phyloP scores from a whole-genome alignment of 2,113 vertebrate species.

The Hippocampus mohnikei region DNA sequence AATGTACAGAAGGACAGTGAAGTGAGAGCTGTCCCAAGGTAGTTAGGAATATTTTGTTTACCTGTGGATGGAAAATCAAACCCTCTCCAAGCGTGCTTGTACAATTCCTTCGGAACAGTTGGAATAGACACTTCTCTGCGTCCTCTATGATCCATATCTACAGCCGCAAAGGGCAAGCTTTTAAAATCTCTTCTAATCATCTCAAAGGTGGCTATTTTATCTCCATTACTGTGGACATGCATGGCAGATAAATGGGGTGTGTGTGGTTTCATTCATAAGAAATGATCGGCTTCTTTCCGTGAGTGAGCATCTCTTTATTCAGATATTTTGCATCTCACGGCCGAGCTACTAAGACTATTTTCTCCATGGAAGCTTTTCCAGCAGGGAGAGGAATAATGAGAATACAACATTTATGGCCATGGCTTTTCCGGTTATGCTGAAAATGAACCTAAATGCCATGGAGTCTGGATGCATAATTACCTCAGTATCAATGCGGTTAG shows the following conservation, averaged over 20 bases:
- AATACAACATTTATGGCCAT: conserved; percentile 2
- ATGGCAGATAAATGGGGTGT: conserved; percentile 17
- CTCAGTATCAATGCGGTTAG: background rate
- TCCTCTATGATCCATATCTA: background rate
- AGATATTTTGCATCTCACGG: conserved; percentile 7
- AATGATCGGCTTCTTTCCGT: conserved; percentile 21
- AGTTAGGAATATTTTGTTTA: conserved; percentile 31
- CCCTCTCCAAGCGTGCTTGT: background rate
- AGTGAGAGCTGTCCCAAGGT: conserved; percentile 42
- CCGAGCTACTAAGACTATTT: conserved; percentile 2
- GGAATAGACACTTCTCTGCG: conserved; percentile 5
- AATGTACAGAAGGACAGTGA: conserved; percentile 28
- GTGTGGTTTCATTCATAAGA: conserved; percentile 4
- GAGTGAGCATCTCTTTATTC: conserved; percentile 29
- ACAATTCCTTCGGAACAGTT: conserved; percentile 11
- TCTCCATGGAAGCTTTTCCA: conserved; percentile 15
- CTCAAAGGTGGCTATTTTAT: conserved; percentile 14
- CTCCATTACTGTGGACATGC: conserved; percentile 8
- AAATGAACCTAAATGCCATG: background rate
- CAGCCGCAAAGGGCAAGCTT: conserved; percentile 17
- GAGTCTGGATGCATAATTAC: conserved; percentile 19
- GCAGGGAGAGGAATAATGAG: conserved; percentile 27
- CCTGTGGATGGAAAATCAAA: conserved; percentile 43
- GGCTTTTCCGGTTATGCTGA: background rate
- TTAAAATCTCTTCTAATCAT: conserved; percentile 29